Evolutionary conservation across 2,888 invertebrate genomes (phyloP).

Genomic region (Ichneumoninae sp.): DNA sequence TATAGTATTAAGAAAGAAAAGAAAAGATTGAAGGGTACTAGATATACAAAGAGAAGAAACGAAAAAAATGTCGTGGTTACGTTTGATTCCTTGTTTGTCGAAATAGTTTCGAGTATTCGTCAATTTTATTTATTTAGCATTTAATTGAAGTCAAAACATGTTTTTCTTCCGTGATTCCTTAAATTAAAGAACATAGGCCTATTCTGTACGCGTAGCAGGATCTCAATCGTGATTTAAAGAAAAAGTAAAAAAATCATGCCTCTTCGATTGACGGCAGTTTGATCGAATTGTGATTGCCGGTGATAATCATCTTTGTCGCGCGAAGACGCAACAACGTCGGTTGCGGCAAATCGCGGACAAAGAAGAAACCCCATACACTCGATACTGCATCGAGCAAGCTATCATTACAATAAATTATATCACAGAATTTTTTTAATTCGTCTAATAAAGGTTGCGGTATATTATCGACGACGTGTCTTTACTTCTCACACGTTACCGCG

Average conservation of each 20-base stretch:
- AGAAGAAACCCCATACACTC: slow-evolving; percentile 41
- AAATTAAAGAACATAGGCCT: slow-evolving; percentile 70
- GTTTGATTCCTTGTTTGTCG: slow-evolving; percentile 23
- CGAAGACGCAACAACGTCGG: not conserved
- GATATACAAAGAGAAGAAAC: slow-evolving; percentile 48
- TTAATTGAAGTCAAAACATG: slow-evolving; percentile 16
- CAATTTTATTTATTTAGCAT: slow-evolving; percentile 52
- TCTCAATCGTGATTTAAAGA: slow-evolving; percentile 44
- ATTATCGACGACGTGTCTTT: slow-evolving; percentile 23
- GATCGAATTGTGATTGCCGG: slow-evolving; percentile 50
- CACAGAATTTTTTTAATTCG: slow-evolving; percentile 25
- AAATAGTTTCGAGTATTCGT: slow-evolving; percentile 50
- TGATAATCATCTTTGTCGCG: slow-evolving; percentile 23
- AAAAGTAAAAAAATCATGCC: slow-evolving; percentile 44
- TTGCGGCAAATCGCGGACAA: slow-evolving; percentile 11
- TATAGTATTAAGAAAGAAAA: slow-evolving; percentile 32
- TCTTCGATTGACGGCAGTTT: slow-evolving; percentile 49
- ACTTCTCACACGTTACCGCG: not conserved
- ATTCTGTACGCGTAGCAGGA: slow-evolving; percentile 73
- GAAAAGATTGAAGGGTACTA: slow-evolving; percentile 61
- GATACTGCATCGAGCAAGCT: slow-evolving; percentile 33
- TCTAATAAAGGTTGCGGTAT: slow-evolving; percentile 64
- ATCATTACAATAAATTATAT: slow-evolving; percentile 54
- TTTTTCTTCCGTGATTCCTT: slow-evolving; percentile 19
- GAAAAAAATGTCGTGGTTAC: slow-evolving; percentile 45